Percentiles rank a stretch among this genome's conserved stretches.
Evolutionary conservation across 1,140 invertebrate genomes (phyloP).

Genomic region (Hermatobates lingyangjiaoensis): DNA sequence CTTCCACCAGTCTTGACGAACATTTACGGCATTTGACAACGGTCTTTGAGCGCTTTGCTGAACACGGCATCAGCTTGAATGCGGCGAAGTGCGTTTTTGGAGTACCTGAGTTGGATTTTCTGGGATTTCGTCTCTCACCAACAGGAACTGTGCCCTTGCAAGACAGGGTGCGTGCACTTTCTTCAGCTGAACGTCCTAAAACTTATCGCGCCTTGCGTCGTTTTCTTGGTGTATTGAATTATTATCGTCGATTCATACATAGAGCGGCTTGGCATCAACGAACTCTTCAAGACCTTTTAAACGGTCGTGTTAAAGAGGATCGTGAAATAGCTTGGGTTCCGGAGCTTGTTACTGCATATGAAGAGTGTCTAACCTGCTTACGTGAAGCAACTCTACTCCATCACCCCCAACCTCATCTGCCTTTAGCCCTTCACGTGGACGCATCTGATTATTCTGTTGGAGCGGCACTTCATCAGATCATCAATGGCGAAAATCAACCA

Average conservation of each 20-base stretch:
- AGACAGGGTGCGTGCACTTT: too few relatives aligned
- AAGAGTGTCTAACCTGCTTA: background rate
- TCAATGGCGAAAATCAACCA: constrained; percentile 11
- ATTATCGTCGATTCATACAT: constrained; percentile 20
- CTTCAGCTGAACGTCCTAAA: too few relatives aligned
- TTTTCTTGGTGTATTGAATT: constrained; percentile 23
- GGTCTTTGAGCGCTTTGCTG: constrained; percentile 15
- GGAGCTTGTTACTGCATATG: background rate
- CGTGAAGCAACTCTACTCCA: constrained; percentile 6
- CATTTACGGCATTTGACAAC: constrained; percentile 15
- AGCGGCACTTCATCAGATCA: constrained; percentile 5
- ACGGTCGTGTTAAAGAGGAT: background rate
- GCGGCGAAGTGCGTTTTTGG: constrained; percentile 19
- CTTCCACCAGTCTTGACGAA: constrained; percentile 17
- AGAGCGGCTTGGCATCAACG: background rate
- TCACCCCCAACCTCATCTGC: constrained; percentile 13
- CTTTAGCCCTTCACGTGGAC: constrained; percentile 16
- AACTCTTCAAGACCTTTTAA: background rate
- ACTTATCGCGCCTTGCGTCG: too few relatives aligned
- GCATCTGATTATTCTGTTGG: constrained; percentile 18
- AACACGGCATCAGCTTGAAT: constrained; percentile 20
- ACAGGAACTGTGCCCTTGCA: too few relatives aligned
- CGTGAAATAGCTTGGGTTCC: background rate
- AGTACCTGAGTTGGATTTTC: constrained; percentile 16
- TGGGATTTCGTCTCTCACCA: too few relatives aligned